These are phyloP conservation scores for Archaeoteleia sp. DNA, from an alignment of 2,888 invertebrate genomes.

Conservation along the genomic window DNA sequence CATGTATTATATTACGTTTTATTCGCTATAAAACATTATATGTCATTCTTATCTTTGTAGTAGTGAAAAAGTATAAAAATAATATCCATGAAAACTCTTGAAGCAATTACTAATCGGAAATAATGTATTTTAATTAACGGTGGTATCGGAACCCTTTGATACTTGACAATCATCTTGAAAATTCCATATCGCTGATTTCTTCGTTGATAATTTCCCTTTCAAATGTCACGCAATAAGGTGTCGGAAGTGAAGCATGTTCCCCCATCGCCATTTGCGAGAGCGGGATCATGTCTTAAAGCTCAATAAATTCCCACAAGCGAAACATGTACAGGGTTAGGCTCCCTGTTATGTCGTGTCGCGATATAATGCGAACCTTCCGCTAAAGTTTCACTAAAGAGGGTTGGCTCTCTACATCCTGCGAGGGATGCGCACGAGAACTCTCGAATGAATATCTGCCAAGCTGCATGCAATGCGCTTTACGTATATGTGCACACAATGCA, in stretches of 20 bases:
- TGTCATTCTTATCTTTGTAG: no score
- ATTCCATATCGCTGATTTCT: constrained; percentile 33
- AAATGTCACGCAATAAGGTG: constrained; percentile 39
- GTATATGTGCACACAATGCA: constrained; percentile 25
- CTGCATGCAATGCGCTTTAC: constrained; percentile 18
- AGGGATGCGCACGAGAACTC: constrained; percentile 51
- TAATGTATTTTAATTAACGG: no score
- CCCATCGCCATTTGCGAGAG: constrained; percentile 41
- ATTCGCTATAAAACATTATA: no score
- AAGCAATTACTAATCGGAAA: constrained; percentile 12
- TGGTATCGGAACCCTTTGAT: no score
- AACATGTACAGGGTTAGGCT: constrained; percentile 54
- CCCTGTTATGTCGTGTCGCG: constrained; percentile 39
- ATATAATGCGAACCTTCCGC: constrained; percentile 60
- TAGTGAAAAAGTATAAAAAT: no score
- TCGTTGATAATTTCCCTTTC: constrained; percentile 35
- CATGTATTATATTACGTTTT: no score
- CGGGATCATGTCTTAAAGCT: constrained; percentile 55
- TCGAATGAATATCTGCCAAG: constrained; percentile 47
- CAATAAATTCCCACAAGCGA: constrained; percentile 55
- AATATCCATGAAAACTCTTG: not conserved
- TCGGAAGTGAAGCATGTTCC: constrained; percentile 31
- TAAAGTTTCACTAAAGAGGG: constrained; percentile 56
- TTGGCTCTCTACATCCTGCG: constrained; percentile 38
- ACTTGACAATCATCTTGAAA: constrained; percentile 29